phyloP scores from a whole-genome alignment of 2,888 invertebrate species.

The Panzeria rudis region DNA sequence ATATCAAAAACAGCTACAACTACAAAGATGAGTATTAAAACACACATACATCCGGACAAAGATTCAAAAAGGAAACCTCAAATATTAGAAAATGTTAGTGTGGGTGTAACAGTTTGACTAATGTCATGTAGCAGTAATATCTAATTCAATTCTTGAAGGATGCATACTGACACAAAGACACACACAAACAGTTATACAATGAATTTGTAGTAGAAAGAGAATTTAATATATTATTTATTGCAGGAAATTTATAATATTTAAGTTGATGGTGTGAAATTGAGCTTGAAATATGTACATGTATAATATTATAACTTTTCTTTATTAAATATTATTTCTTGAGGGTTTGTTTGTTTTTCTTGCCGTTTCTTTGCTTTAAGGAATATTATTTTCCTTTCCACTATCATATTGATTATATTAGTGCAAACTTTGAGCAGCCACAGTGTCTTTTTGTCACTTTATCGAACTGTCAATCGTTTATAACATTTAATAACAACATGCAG shows the following conservation, averaged over 20 bases:
- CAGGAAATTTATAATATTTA: slow-evolving; percentile 60
- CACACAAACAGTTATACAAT: background rate
- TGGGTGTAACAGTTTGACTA: slow-evolving; percentile 10
- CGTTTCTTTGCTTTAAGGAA: slow-evolving; percentile 3
- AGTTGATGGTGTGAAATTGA: slow-evolving; percentile 60
- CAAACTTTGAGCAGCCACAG: slow-evolving; percentile 11
- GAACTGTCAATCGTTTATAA: slow-evolving; percentile 62
- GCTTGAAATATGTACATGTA: slow-evolving; percentile 36
- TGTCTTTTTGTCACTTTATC: slow-evolving; percentile 61
- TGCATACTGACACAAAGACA: background rate
- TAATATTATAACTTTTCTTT: slow-evolving; percentile 28
- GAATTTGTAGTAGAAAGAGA: background rate
- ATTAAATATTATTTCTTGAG: slow-evolving; percentile 53
- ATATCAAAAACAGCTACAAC: slow-evolving; percentile 32
- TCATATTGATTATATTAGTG: slow-evolving; percentile 57
- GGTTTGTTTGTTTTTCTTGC: slow-evolving; percentile 26
- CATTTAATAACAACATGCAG: slow-evolving; percentile 57
- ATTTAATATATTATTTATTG: slow-evolving; percentile 48
- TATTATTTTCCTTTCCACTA: slow-evolving; percentile 28
- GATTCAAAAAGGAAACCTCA: slow-evolving; percentile 43
- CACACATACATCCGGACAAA: background rate
- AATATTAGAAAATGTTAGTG: slow-evolving; percentile 9
- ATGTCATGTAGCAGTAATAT: slow-evolving; percentile 27
- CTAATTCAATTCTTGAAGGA: slow-evolving; percentile 43
- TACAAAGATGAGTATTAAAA: background rate